phyloP scores from a whole-genome alignment of 37 sponge, comb jelly and placozoan genomes.

The Crambe crambe region DNA sequence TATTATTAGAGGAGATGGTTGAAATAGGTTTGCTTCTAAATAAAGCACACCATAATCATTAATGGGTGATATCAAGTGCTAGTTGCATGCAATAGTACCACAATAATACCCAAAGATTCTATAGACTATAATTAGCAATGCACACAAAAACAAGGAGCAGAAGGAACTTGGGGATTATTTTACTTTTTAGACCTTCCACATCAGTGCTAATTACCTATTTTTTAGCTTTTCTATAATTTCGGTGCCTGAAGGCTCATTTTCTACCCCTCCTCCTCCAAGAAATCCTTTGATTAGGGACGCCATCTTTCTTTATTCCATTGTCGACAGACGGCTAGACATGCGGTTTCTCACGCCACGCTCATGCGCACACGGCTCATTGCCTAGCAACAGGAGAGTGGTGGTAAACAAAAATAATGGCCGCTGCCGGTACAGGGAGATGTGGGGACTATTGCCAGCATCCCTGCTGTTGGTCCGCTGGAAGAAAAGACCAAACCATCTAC shows the following conservation, averaged over 20 bases:
- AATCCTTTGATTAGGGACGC: slow-evolving; percentile 51
- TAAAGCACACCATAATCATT: too few species aligned
- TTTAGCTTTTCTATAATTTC: slow-evolving; percentile 61
- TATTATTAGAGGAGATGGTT: too few species aligned
- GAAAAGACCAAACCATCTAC: background rate
- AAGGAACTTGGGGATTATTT: too few species aligned
- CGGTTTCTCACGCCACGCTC: too few species aligned
- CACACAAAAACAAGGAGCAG: too few species aligned
- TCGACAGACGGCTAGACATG: background rate
- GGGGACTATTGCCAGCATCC: slow-evolving; percentile 67
- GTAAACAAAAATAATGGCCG: slow-evolving; percentile 21
- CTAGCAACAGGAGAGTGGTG: slow-evolving; percentile 11
- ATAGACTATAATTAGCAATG: too few species aligned
- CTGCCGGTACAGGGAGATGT: slow-evolving; percentile 10
- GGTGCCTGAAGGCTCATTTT: slow-evolving; percentile 58
- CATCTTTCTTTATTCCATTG: slow-evolving; percentile 16
- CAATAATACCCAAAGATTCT: too few species aligned
- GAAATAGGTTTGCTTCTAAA: too few species aligned
- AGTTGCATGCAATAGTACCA: too few species aligned
- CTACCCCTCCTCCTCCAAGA: slow-evolving; percentile 18
- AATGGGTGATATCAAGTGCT: too few species aligned
- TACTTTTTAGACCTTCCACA: too few species aligned
- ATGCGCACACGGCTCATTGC: slow-evolving; percentile 14
- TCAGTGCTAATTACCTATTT: slow-evolving; percentile 21
- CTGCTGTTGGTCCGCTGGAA: slow-evolving; percentile 37